These are phyloP conservation scores for Hippocampus kuda DNA, from an alignment of 2,797 vertebrate genomes.

Conservation along the genomic window DNA sequence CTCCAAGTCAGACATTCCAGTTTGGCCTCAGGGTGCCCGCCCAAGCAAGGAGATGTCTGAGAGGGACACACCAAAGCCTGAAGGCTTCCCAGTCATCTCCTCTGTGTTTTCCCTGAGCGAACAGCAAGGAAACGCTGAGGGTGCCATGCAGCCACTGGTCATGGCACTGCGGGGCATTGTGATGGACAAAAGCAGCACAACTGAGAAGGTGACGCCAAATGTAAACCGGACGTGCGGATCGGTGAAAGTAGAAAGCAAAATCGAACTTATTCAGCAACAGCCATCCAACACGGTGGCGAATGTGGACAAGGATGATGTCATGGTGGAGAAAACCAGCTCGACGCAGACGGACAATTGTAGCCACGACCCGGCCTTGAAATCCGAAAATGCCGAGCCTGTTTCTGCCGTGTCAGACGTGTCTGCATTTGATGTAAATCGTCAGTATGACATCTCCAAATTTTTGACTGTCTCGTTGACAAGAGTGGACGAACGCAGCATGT, in stretches of 20 bases:
- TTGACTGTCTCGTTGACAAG: constrained; percentile 67
- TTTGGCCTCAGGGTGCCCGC: constrained; percentile 26
- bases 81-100: constrained; percentile 82
- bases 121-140: constrained; percentile 39
- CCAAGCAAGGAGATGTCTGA: constrained; percentile 11
- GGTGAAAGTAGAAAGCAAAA: constrained; percentile 34
- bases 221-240: constrained; percentile 1
- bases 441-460: constrained; percentile 40
- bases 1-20: constrained; percentile 19
- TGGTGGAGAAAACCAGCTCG: constrained; percentile 23
- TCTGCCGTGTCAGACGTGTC: background rate
- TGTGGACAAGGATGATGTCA: constrained; percentile 12
- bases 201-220: constrained; percentile 12
- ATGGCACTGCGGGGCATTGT: constrained; percentile 58
- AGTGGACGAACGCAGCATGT: constrained; percentile 46
- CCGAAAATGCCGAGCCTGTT: background rate
- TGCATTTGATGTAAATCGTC: constrained; percentile 25
- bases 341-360: background rate
- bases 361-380: background rate
- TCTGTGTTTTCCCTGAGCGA: constrained; percentile 87
- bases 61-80: constrained; percentile 20
- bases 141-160: constrained; percentile 50
- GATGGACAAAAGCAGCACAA: constrained; percentile 40
- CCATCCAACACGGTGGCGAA: constrained; percentile 3
- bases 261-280: constrained; percentile 16